Evolutionary conservation across 2,888 invertebrate genomes (phyloP).

Genomic region (Suillia variegata): DNA sequence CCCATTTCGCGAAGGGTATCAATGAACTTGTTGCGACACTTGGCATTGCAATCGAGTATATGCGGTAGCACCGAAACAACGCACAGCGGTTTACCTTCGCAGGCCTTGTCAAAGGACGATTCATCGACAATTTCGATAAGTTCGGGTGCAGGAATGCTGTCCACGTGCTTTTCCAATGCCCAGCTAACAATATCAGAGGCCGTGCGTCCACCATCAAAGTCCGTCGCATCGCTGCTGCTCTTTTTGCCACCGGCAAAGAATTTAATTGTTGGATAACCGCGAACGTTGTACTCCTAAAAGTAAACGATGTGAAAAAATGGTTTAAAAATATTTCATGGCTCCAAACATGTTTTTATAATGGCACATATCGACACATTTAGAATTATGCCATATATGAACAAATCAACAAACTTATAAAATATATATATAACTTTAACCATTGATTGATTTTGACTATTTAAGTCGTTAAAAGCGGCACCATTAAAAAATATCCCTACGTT

Average conservation of each 20-base stretch:
- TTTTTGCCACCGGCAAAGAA: constrained; percentile 81
- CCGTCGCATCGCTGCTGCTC: constrained; percentile 70
- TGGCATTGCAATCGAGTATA: constrained; percentile 93
- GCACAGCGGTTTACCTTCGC: constrained; percentile 88
- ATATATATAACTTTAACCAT: too few relatives aligned
- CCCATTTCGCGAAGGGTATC: constrained; percentile 73
- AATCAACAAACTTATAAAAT: too few relatives aligned
- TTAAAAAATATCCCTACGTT: too few relatives aligned
- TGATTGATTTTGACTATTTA: too few relatives aligned
- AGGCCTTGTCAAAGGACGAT: constrained; percentile 72
- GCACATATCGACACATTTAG: too few relatives aligned
- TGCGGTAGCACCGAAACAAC: constrained; percentile 91
- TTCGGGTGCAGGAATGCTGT: constrained; percentile 90
- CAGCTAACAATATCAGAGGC: constrained; percentile 87
- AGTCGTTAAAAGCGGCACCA: too few relatives aligned
- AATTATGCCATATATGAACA: too few relatives aligned
- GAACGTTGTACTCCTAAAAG: constrained; percentile 81
- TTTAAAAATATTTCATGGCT: neutral
- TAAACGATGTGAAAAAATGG: neutral
- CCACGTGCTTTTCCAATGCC: constrained; percentile 84
- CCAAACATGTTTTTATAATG: neutral
- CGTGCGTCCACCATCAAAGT: constrained; percentile 93
- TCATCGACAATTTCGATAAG: constrained; percentile 72
- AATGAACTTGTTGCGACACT: constrained; percentile 89
- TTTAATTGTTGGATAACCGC: constrained; percentile 97